Evolutionary conservation across 2,113 vertebrate species (phyloP).

Genomic region (Vulpes ferrilata): DNA sequence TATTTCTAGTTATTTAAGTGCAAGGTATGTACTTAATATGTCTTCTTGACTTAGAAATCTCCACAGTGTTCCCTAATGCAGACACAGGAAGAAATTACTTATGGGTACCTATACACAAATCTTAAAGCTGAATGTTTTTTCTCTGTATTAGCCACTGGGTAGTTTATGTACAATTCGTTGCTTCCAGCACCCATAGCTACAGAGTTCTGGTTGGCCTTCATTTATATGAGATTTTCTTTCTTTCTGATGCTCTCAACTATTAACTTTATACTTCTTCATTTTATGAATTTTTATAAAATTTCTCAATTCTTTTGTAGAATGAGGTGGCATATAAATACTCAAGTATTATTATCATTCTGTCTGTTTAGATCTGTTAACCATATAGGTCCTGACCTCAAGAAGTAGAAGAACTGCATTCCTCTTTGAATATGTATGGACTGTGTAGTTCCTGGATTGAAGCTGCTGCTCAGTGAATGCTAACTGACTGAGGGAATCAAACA

Average conservation of each 20-base stretch:
- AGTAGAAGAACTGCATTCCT: background rate
- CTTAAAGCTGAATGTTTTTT: background rate
- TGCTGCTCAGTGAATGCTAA: background rate
- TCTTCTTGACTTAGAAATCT: background rate
- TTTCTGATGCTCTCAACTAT: background rate
- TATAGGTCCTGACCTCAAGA: background rate
- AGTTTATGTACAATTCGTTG: background rate
- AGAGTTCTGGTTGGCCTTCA: background rate
- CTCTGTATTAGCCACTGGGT: background rate
- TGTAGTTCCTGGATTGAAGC: background rate
- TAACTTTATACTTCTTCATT: background rate
- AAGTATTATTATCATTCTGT: background rate
- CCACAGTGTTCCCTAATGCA: background rate
- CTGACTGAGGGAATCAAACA: background rate
- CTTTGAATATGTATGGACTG: background rate
- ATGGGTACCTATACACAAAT: background rate
- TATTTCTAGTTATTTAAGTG: slow-evolving; percentile 13
- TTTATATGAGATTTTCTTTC: background rate
- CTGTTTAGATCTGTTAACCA: background rate
- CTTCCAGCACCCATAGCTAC: background rate
- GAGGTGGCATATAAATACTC: background rate
- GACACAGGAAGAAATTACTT: background rate
- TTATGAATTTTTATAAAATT: background rate
- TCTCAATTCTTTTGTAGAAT: background rate
- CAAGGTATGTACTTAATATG: background rate